A percentile compares a stretch with the other conserved stretches of the same genome.
phyloP scores from a whole-genome alignment of 2,888 invertebrate genomes.

The Linnaemya vulpina region DNA sequence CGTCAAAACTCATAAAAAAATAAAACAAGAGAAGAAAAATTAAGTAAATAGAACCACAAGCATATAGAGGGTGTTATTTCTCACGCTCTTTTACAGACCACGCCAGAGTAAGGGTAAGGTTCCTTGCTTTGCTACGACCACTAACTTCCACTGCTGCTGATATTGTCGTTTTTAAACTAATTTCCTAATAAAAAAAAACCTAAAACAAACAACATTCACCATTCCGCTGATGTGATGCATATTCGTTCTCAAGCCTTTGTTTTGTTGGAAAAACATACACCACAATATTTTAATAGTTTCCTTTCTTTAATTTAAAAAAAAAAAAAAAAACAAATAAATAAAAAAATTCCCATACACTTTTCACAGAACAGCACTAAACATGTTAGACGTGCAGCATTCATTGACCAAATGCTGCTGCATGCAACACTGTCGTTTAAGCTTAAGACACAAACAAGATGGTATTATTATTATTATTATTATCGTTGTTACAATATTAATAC shows the following conservation, averaged over 20 bases:
- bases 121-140: slow-evolving; percentile 20
- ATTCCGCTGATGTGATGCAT: slow-evolving; percentile 14
- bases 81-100: slow-evolving; percentile 57
- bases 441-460: slow-evolving; percentile 68
- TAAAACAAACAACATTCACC: slow-evolving; percentile 16
- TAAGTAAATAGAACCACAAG: slow-evolving; percentile 16
- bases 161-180: slow-evolving; percentile 60
- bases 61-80: slow-evolving; percentile 65
- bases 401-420: slow-evolving; percentile 20
- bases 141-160: slow-evolving; percentile 30
- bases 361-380: neutral
- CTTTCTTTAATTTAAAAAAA: slow-evolving; percentile 65
- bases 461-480: slow-evolving; percentile 11
- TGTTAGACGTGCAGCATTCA: slow-evolving; percentile 48
- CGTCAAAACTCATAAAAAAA: slow-evolving; percentile 22
- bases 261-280: slow-evolving; percentile 3
- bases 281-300: slow-evolving; percentile 68
- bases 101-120: slow-evolving; percentile 52
- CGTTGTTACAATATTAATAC: slow-evolving; percentile 38
- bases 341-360: slow-evolving; percentile 67
- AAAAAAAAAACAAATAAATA: slow-evolving; percentile 18
- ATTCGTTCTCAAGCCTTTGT: slow-evolving; percentile 66
- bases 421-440: slow-evolving; percentile 22
- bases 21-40: neutral
- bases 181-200: slow-evolving; percentile 68